Base-by-base conservation (phyloP, 2,888 invertebrate genomes). In the Acrobasis consociella region DNA sequence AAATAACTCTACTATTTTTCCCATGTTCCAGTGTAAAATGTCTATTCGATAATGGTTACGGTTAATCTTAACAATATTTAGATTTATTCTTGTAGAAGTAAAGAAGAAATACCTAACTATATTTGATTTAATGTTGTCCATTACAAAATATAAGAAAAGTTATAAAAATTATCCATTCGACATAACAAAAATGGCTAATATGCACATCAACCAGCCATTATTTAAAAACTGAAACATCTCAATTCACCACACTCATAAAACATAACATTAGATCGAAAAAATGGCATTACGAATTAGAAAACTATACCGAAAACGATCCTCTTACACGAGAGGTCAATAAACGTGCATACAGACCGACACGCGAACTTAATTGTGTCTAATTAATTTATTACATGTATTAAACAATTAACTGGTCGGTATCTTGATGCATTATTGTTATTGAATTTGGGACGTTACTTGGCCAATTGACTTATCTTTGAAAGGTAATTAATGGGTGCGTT, bases 371-470 rank as follows among this genome's bases (percentile, higher is more conserved):
- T 90, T 84, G 89, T 81, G 76, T 82, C 89, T 91, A 89, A 91
- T 91, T 91, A 91, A 91, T 91, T 91, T 91, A 91, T 90, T 86
- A 91, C 90, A 87, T 84, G 87, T 84, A 91, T 91, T 91, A 91
- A 91, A 91, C 91, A 91, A 90, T 91, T 90, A 90, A 85, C 83
- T 75, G 77, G 74, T 76, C 76, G 75, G 81, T 91, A 91, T 91
- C 91, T 89, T 81, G 88, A 87, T 86, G 84, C 86, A 89, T 86
- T 86, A 83, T 83, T 82, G 85, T 85, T 89, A 89, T 88, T 87
- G 87, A 84, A 88, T 89, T 88, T 81, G 83, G 86, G 79, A 77
- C 81, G 77, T 78, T 76, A 78, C 77, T 81, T 80, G 78, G 72
- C 83, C 90, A 91, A 91, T 91, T 90, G 90, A 85, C 87, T 90